These are phyloP conservation scores for Drosophila lowei DNA, from an alignment of 1,140 invertebrate species.

Conservation along the genomic window DNA sequence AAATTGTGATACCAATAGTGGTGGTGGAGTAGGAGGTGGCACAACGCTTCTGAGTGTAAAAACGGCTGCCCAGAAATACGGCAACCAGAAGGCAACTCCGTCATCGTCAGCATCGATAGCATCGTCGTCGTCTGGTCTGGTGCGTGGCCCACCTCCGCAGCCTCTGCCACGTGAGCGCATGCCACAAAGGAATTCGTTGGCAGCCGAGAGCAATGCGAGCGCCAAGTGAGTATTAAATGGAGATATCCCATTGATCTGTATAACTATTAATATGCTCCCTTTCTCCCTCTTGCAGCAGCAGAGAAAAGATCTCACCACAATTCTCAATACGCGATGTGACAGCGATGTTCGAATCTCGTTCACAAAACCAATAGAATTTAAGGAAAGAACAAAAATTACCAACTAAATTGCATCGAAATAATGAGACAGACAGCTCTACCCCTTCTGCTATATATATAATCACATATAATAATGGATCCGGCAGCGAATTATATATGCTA, in stretches of 20 bases:
- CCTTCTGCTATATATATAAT: constrained; percentile 29
- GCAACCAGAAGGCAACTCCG: constrained; percentile 11
- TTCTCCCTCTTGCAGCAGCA: constrained; percentile 84
- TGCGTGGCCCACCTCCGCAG: constrained; percentile 48
- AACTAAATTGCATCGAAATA: constrained; percentile 65
- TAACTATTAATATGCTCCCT: constrained; percentile 9
- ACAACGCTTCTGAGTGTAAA: constrained; percentile 55
- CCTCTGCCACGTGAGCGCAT: constrained; percentile 56
- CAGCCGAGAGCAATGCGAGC: constrained; percentile 59
- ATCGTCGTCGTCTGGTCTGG: constrained; percentile 29
- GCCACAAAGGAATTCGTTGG: constrained; percentile 48
- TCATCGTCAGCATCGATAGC: too few species aligned
- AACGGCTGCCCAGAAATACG: constrained; percentile 62
- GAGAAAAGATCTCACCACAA: constrained; percentile 87
- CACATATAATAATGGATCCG: too few species aligned
- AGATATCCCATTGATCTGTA: background rate
- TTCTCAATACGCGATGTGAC: constrained; percentile 91
- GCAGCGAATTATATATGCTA: constrained; percentile 9
- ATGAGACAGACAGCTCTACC: constrained; percentile 41
- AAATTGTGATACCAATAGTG: constrained; percentile 78
- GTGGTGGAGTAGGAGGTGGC: constrained; percentile 5
- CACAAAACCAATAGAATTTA: constrained; percentile 81
- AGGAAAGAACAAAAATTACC: constrained; percentile 27
- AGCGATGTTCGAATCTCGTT: constrained; percentile 89
- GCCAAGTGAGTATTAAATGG: constrained; percentile 54